Evolutionary conservation across 2,113 vertebrate species (phyloP), one percentile per base, ranked within the genome.

Genomic region (Saguinus imperator): DNA sequence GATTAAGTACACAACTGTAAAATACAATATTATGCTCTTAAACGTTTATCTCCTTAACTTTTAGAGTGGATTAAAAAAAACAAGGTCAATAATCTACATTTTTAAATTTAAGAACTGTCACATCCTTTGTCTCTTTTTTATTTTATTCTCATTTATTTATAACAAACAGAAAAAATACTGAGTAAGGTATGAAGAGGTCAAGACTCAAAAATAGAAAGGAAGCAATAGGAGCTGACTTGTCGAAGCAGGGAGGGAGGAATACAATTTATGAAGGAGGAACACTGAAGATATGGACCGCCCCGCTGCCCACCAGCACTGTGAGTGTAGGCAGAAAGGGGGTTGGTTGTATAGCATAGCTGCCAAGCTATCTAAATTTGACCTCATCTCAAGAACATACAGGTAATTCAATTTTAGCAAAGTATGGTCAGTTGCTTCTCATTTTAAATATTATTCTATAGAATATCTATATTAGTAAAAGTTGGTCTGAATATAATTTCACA

Each of bases 41-140:
- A 84, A 84, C 25, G 4, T 73, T 93, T 77, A 72, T 72, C 48
- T 89, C 52, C 29, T 86, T 72, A 86, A 50, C 48, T 79, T 81
- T 70, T 45, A 55, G 61, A 37, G n/a, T 43, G 48, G 8, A 37
- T 77, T 21, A 55, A 72, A 73, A 87, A 27, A 11, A 2, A 29
- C 9, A 64, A n/a, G 8, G 25, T 3, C 16, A 37, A 77, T 37
- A 77, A 45, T 32, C 17, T 48, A 27, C 37, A 76, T 64, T 18
- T 45, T 57, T 87, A 52, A 8, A 40, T 89, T 81, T 27, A 43
- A 64, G 91, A 86, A 52, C 3, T 13, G 5, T 37, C 21, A 27
- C 14, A n/a, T n/a, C 3, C 16, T 84, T 25, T 66, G 18, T n/a
- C 16, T 29, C 3, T 27, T n/a, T 79, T 72, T 87, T 25, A 8